Conservation (phyloP, 2,113 vertebrate genomes). For the pig (Sus scrofa) region T2T-Sscrofa CM000819.6:123953001-123953500, state of each 20-base stretch:
- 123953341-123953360: background rate
- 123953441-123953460: background rate
- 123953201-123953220: background rate
- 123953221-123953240: background rate
- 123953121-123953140: background rate
- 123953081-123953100: background rate
- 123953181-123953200: background rate
- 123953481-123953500: background rate
- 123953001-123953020: background rate
- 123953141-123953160: background rate
- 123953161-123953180: constrained; percentile 26
- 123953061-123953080: background rate
- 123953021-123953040: constrained; percentile 4
- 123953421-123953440: background rate
- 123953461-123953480: background rate
- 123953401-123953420: background rate
- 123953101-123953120: constrained; percentile 23
- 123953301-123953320: background rate
- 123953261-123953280: background rate
- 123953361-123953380: background rate
- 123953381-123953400: background rate
- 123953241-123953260: background rate
- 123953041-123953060: background rate
- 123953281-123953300: background rate
- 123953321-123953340: background rate